A percentile compares a stretch with the other conserved stretches of the same genome.
Evolutionary conservation across 2,113 vertebrate species (phyloP).

Genomic region (Laterallus jamaicensis): DNA sequence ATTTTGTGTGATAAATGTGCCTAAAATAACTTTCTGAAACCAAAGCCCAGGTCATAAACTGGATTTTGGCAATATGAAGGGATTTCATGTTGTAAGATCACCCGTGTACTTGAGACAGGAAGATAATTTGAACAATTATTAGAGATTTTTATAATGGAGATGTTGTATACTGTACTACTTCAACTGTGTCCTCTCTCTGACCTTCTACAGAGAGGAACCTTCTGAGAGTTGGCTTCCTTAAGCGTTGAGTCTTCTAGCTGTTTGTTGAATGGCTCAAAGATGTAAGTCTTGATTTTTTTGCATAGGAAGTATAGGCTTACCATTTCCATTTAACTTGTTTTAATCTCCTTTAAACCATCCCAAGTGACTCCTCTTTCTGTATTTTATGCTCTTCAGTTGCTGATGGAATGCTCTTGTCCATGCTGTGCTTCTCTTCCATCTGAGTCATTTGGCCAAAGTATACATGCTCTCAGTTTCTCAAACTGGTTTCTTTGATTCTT

Average conservation of each 20-base stretch:
- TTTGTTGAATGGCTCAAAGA: not conserved
- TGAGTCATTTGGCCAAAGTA: not conserved
- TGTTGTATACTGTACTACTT: not conserved
- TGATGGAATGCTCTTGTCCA: not conserved
- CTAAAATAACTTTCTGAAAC: not conserved
- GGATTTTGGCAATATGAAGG: not conserved
- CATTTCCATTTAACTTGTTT: not conserved
- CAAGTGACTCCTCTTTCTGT: not conserved
- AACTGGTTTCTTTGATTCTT: not conserved
- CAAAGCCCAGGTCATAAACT: not conserved
- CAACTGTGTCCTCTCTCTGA: not conserved
- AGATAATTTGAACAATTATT: not conserved
- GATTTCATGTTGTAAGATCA: not conserved
- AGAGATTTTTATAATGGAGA: not conserved
- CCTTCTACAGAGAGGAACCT: not conserved
- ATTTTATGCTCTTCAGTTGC: not conserved
- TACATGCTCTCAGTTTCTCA: not conserved
- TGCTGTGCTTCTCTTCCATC: not conserved
- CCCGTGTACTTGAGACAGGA: not conserved
- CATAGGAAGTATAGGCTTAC: not conserved
- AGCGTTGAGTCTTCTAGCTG: not conserved
- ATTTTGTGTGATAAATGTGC: not conserved
- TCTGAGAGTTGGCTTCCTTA: not conserved
- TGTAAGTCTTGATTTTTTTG: not conserved
- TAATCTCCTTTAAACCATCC: not conserved